Base-by-base conservation (phyloP, 2,113 vertebrate species). In the Oenanthe melanoleuca region DNA sequence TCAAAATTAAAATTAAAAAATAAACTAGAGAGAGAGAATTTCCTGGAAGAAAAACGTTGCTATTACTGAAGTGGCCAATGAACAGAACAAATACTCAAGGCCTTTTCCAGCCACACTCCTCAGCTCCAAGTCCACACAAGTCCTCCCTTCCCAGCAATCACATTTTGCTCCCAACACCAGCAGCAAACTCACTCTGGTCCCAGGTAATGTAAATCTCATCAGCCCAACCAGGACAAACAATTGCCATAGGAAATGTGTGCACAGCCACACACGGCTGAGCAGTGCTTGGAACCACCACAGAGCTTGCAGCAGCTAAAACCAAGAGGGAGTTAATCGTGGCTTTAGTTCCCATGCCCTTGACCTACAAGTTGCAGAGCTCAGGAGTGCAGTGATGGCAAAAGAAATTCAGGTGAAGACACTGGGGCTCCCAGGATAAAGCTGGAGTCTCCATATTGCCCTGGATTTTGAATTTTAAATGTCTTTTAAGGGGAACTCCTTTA, bases 161-260 rank as follows among this genome's bases (percentile, higher is more conserved):
- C 75, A 25, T 88, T 92, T 79, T 65, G 13, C 71, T 95, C 77
- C 82, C 0, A 3, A 88, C 26, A 29, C 49, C 24, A 92, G 85
- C 74, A 90, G 90, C 29, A 85, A 86, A 56, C 60, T 77, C 85
- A 1, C 85, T 78, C 56, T 9, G 47, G 72, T 93, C 67, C 79
- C 82, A 44, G 88, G 88, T 84, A 96, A 96, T 78, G 88, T 80
- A 92, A 92, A 96, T 85, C 87, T 85, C 38, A 3, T 91, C 86
- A 82, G 84, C 88, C 90, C 89, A 65, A 95, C 61, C 95, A 69
- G 77, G 88, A 93, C 88, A 95, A 96, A 94, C 82, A 93, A 59
- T 65, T 0, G 8, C 88, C 92, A 88, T 40, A 86, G 90, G 93
- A 97, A 90, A 92, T 92, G 88, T 95, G 95, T 95, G 95, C 87